phyloP scores from a whole-genome alignment of 2,113 vertebrate species.

The Centropus bengalensis region DNA sequence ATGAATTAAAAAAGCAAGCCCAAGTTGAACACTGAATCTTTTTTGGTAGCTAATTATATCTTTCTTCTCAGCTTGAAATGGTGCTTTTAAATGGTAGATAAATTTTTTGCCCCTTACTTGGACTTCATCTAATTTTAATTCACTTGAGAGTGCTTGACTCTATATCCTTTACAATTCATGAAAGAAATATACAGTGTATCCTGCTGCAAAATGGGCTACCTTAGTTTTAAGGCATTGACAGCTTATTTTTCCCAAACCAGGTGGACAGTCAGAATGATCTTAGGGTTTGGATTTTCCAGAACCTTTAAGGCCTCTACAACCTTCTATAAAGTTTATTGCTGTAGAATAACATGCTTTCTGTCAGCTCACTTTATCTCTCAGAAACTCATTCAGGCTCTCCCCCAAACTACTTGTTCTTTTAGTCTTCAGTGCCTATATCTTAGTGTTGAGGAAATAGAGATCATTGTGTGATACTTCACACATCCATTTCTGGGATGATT shows the following conservation, averaged over 20 bases:
- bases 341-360: not conserved
- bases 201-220: not conserved
- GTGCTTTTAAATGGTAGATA: not conserved
- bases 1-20: not conserved
- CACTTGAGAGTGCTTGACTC: not conserved
- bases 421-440: not conserved
- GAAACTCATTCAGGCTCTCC: not conserved
- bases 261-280: not conserved
- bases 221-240: not conserved
- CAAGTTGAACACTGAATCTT: not conserved
- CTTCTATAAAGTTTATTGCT: not conserved
- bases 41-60: not conserved
- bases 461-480: not conserved
- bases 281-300: not conserved
- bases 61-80: not conserved
- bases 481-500: not conserved
- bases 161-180: not conserved
- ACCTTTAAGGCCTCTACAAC: not conserved
- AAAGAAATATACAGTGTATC: not conserved
- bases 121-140: not conserved
- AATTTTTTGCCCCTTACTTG: not conserved
- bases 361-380: not conserved
- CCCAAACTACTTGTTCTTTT: not conserved
- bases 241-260: not conserved
- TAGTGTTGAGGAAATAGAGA: not conserved